Evolutionary conservation across 2,797 vertebrate genomes (phyloP).

Genomic region (Percopsis omiscomaycus): DNA sequence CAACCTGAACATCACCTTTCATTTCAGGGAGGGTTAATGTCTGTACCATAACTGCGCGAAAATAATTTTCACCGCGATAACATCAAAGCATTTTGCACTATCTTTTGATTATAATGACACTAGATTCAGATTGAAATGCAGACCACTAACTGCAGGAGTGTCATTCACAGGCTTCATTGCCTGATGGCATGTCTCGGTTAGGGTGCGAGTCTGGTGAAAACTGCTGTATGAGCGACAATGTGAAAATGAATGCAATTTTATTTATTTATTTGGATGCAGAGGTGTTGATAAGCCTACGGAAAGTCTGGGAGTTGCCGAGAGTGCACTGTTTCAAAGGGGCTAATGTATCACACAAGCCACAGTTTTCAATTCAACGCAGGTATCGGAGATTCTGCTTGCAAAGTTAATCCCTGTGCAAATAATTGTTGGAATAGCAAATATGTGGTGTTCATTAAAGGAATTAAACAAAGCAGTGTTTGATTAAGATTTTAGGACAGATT

Average conservation of each 20-base stretch:
- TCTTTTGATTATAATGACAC: slow-evolving; percentile 46
- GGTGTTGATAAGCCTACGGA: slow-evolving; percentile 60
- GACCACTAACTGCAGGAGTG: slow-evolving; percentile 56
- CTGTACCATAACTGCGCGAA: slow-evolving; percentile 40
- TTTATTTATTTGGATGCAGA: slow-evolving; percentile 55
- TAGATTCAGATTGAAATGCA: slow-evolving; percentile 58
- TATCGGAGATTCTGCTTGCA: slow-evolving; percentile 49
- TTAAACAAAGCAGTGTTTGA: slow-evolving; percentile 35
- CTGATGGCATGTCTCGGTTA: slow-evolving; percentile 54
- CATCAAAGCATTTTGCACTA: slow-evolving; percentile 30
- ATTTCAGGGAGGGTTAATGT: slow-evolving; percentile 39
- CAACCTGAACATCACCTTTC: slow-evolving; percentile 29
- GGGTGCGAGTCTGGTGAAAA: slow-evolving; percentile 40
- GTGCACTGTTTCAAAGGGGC: slow-evolving; percentile 35
- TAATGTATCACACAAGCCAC: slow-evolving; percentile 20
- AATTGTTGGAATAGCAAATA: neutral
- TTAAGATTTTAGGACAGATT: slow-evolving; percentile 24
- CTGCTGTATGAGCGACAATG: slow-evolving; percentile 54
- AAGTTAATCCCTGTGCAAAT: slow-evolving; percentile 44
- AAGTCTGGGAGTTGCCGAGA: slow-evolving; percentile 45
- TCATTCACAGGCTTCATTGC: slow-evolving; percentile 59
- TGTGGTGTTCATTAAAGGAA: slow-evolving; percentile 2
- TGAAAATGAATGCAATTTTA: slow-evolving; percentile 52
- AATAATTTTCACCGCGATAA: slow-evolving; percentile 47
- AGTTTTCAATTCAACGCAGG: slow-evolving; percentile 36